These are phyloP conservation scores for Tetrax tetrax DNA, from an alignment of 2,113 vertebrate species.

Conservation along the genomic window DNA sequence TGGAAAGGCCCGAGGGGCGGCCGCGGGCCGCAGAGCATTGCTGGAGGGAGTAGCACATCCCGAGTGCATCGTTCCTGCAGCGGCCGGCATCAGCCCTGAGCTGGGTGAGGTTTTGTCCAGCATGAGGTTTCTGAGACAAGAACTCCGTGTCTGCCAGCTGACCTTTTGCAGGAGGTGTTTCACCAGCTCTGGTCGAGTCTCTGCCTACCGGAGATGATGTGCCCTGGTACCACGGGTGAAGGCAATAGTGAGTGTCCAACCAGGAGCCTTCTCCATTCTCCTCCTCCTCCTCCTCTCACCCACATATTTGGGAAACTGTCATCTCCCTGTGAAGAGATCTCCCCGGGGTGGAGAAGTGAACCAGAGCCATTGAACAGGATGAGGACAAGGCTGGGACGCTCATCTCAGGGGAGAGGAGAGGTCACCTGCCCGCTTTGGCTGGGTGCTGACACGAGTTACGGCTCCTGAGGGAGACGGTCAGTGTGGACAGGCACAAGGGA, in stretches of 20 bases:
- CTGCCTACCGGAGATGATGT: background rate
- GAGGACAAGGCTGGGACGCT: background rate
- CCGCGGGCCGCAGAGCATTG: background rate
- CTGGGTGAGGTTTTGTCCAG: background rate
- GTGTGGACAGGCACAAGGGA: fast-evolving
- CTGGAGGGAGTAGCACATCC: background rate
- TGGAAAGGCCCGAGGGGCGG: background rate
- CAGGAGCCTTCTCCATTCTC: background rate
- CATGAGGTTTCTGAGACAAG: background rate
- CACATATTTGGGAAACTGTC: fast-evolving
- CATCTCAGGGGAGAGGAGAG: background rate
- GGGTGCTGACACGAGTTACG: background rate
- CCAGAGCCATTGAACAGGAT: fast-evolving
- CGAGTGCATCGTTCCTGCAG: fast-evolving
- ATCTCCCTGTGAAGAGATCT: background rate
- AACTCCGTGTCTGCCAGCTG: background rate
- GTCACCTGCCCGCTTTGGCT: background rate
- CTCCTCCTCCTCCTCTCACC: background rate
- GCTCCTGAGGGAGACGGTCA: fast-evolving
- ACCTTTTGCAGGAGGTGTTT: background rate
- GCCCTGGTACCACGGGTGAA: background rate
- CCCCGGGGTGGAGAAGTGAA: fast-evolving
- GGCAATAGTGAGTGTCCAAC: background rate
- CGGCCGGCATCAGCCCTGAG: background rate
- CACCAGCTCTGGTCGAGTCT: background rate